These are phyloP conservation scores for Nematopogon swammerdamellus DNA, from an alignment of 2,888 invertebrate species.

Conservation along the genomic window DNA sequence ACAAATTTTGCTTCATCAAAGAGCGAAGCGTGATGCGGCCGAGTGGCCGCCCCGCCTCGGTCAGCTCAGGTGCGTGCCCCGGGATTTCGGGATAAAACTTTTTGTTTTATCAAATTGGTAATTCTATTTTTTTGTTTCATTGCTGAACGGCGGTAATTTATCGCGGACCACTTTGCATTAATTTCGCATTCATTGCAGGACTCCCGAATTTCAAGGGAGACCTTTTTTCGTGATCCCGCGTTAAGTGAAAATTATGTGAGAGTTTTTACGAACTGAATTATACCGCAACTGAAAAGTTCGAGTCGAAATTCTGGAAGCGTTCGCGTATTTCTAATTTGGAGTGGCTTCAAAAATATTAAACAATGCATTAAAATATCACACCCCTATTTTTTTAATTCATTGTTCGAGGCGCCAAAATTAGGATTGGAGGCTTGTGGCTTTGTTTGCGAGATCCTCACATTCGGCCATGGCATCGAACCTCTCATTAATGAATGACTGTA, in stretches of 20 bases:
- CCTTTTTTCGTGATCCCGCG: constrained; percentile 23
- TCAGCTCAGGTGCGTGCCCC: constrained; percentile 20
- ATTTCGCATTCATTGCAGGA: constrained; percentile 49
- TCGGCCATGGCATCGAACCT: too few relatives aligned
- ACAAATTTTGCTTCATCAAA: too few relatives aligned
- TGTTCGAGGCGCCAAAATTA: too few relatives aligned
- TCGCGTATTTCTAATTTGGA: neutral
- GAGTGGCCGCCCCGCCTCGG: too few relatives aligned
- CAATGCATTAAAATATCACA: constrained; percentile 8
- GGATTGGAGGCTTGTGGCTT: too few relatives aligned
- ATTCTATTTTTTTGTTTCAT: constrained; percentile 51
- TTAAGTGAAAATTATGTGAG: constrained; percentile 28
- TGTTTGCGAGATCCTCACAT: too few relatives aligned
- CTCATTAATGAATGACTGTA: too few relatives aligned
- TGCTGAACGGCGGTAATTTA: constrained; percentile 47
- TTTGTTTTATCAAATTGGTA: constrained; percentile 50
- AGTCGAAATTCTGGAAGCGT: constrained; percentile 7
- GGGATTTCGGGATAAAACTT: constrained; percentile 32
- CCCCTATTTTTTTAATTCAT: constrained; percentile 7
- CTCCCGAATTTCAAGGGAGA: constrained; percentile 31
- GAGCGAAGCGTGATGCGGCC: constrained; percentile 13
- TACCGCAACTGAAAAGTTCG: constrained; percentile 6
- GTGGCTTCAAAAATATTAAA: constrained; percentile 9
- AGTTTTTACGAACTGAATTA: constrained; percentile 17
- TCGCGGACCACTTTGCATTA: constrained; percentile 47